Percentiles rank a stretch among this genome's conserved stretches.
phyloP scores from a whole-genome alignment of 2,888 invertebrate species.

The Anthoptus insignis region DNA sequence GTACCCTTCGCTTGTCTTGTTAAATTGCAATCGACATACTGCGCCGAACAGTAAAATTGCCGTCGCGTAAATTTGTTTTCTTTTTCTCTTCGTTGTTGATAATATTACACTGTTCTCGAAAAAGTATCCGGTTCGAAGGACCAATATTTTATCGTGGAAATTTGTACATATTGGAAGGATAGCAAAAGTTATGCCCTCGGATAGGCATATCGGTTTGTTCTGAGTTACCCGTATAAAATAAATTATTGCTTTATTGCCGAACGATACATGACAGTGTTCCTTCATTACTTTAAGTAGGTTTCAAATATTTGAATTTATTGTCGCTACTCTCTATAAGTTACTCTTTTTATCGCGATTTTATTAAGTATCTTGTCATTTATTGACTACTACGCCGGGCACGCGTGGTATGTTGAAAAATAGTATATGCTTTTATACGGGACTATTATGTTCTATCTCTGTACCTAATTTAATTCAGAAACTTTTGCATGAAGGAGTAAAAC shows the following conservation, averaged over 20 bases:
- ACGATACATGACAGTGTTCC: background rate
- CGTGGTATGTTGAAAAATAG: no score
- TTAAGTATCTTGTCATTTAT: no score
- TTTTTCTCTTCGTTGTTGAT: slow-evolving; percentile 29
- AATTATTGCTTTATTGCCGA: background rate
- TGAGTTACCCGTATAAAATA: background rate
- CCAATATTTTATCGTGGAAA: slow-evolving; percentile 19
- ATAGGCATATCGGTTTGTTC: background rate
- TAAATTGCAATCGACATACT: slow-evolving; percentile 35
- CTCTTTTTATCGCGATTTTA: no score
- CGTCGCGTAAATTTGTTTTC: slow-evolving; percentile 28
- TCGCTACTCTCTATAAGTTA: no score
- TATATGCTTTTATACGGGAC: no score
- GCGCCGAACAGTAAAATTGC: slow-evolving; percentile 29
- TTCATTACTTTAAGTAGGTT: no score
- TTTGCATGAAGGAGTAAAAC: no score
- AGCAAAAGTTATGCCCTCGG: slow-evolving; percentile 3
- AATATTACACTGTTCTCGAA: slow-evolving; percentile 25
- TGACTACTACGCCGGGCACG: no score
- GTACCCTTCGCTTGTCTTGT: slow-evolving; percentile 19
- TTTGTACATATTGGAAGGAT: slow-evolving; percentile 7
- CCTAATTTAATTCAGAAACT: no score
- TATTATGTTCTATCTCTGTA: no score
- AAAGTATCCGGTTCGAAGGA: slow-evolving; percentile 18
- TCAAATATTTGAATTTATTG: no score